Base-by-base conservation (phyloP, 2,888 invertebrate genomes). In the Erpobdella octoculata region DNA sequence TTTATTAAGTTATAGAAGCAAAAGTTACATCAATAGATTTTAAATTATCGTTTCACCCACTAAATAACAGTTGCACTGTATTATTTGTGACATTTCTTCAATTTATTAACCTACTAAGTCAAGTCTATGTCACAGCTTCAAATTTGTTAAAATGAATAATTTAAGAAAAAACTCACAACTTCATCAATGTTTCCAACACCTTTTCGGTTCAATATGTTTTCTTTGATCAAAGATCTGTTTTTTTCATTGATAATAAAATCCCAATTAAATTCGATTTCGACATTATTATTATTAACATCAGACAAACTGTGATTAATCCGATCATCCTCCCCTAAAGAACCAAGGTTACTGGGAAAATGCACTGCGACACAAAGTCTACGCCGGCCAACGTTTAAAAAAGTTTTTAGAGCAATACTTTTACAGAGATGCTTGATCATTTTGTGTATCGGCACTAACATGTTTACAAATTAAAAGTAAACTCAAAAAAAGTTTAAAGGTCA, bases 201-300 rank as follows among this genome's bases (percentile, higher is more conserved):
- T 85, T 90, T 90, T 74, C 91, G 85, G 68, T 83, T 83, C 36
- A 79, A 78, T 68, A 91, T 88, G 80, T 91, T 90, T 38, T 86
- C 80, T 74, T 84, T 81, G 73, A 91, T 89, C 79, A 85, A 84
- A n/a, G 83, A 76, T n/a, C 83, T 78, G 82, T 90, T 89, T 41
- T 81, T 80, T 15, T 83, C 81, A 83, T 90, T 84, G 78, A 88
- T 88, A 73, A 89, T 84, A 81, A 88, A 89, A 18, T 87, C 83
- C 28, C 71, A 74, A 53, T 73, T 66, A 59, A 62, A 71, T 35
- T 48, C 72, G n/a, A 46, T 18, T n/a, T 69, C 72, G 5, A 37
- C 38, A 5, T 25, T 9, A n/a, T 53, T 9, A 12, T n/a, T 21
- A 25, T 53, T n/a, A n/a, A n/a, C n/a, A n/a, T n/a, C n/a, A n/a